A percentile compares a stretch with the other conserved stretches of the same genome.
Conservation (phyloP, 2,888 invertebrate genomes). For the Scaptomyza flava region DNA sequence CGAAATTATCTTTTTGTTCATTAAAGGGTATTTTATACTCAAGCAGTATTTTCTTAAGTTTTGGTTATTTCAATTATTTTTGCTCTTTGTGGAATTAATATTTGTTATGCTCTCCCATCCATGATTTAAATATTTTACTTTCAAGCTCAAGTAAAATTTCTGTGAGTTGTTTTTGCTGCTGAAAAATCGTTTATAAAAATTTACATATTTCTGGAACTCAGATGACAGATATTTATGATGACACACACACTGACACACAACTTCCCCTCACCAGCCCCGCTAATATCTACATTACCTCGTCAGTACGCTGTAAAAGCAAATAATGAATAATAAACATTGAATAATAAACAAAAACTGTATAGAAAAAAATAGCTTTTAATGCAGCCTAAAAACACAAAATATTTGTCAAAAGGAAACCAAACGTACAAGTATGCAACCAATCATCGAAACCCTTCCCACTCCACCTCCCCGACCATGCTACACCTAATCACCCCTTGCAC, state of each 20-base stretch:
- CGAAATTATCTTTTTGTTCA: too few relatives aligned
- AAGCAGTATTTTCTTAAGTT: background rate
- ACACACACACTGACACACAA: background rate
- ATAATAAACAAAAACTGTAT: slow-evolving; percentile 31
- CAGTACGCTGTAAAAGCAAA: slow-evolving; percentile 20
- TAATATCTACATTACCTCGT: slow-evolving; percentile 20
- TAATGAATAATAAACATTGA: slow-evolving; percentile 52
- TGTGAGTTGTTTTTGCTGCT: background rate
- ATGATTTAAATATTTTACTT: slow-evolving; percentile 18
- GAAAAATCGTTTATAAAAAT: slow-evolving; percentile 22
- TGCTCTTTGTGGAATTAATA: slow-evolving; percentile 7
- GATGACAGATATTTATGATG: slow-evolving; percentile 32
- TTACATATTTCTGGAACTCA: slow-evolving; percentile 31
- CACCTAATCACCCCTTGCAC: background rate
- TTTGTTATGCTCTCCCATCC: slow-evolving; percentile 14
- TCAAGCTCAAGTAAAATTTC: slow-evolving; percentile 16
- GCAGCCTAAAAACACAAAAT: slow-evolving; percentile 40
- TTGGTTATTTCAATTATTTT: slow-evolving; percentile 4
- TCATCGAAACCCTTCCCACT: background rate
- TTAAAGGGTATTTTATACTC: background rate
- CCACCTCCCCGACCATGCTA: background rate
- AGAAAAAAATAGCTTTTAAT: slow-evolving; percentile 27
- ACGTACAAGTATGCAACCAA: slow-evolving; percentile 17
- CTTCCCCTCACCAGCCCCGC: background rate
- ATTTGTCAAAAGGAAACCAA: slow-evolving; percentile 24